These are phyloP conservation scores for Plusia festucae DNA, from an alignment of 2,888 invertebrate genomes.

Conservation along the genomic window DNA sequence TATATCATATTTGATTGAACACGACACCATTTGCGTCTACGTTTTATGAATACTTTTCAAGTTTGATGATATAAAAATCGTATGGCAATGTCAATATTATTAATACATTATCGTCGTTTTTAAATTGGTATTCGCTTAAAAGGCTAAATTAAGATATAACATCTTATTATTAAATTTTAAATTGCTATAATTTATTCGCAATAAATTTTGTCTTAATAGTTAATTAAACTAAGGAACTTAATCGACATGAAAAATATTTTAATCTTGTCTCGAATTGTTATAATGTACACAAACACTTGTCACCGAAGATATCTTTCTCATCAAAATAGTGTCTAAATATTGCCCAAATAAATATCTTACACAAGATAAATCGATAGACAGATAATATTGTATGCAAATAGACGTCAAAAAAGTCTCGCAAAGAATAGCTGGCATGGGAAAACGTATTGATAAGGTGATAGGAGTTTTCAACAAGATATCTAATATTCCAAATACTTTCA, in stretches of 20 bases:
- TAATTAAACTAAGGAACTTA: neutral
- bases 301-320: neutral
- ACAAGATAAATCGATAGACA: slow-evolving; percentile 40
- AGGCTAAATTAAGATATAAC: neutral
- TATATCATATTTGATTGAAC: slow-evolving; percentile 47
- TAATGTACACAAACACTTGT: slow-evolving; percentile 12
- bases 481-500: slow-evolving; percentile 69
- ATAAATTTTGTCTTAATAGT: neutral
- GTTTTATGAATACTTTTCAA: slow-evolving; percentile 28
- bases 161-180: neutral
- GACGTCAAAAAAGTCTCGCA: slow-evolving; percentile 65
- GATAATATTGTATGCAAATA: slow-evolving; percentile 72
- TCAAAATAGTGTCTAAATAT: slow-evolving; percentile 17
- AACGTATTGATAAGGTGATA: slow-evolving; percentile 78
- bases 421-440: slow-evolving; percentile 77
- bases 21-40: slow-evolving; percentile 31
- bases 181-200: neutral
- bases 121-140: neutral
- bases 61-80: slow-evolving; percentile 24
- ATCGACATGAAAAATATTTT: neutral
- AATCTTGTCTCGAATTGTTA: neutral
- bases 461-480: slow-evolving; percentile 71
- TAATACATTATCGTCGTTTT: neutral
- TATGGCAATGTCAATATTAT: neutral
- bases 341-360: slow-evolving; percentile 27